Evolutionary conservation across 2,888 invertebrate species (phyloP), one percentile per base, ranked within the genome.

Genomic region (Calliphora vomitoria): DNA sequence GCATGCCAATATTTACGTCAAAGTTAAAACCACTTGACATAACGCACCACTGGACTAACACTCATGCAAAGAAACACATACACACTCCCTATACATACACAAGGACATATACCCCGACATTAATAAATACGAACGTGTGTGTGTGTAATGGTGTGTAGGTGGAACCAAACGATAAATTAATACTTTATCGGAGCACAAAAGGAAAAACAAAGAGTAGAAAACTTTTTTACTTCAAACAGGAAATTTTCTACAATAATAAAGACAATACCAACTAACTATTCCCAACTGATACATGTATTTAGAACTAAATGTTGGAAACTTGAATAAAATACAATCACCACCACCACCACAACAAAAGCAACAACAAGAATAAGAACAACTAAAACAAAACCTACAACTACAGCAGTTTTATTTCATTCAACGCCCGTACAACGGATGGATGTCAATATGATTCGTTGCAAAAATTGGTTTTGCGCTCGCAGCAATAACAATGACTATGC

Each of bases 381-480:
- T 6, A 53, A 44, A 79, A 38, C 50, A n/a, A 38, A 41, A 44
- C 1, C 18, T 35, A 31, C 35, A 69, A 62, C 38, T 20, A n/a
- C 44, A 38, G 0, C 18, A 55, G 47, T 18, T 66, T 31, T 10
- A n/a, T n/a, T 41, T 13, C 11, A 18, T 44, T 64, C 62, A 35
- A 83, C 20, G 62, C 78, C 83, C 15, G 44, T 64, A 44, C 35
- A 71, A 35, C 13, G 13, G 44, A 71, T 71, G 80, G 74, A 84
- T 82, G 87, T 68, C 84, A 89, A 82, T 83, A 93, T 94, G 91
- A 93, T 93, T 90, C 93, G 93, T 88, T 94, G 94, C 90, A 91
- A 93, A 90, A 93, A 92, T 89, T 94, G 94, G 94, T 93, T 94
- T 90, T 94, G 93, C 91, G 91, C 92, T 71, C 93, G 93, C 85